Evolutionary conservation across 2,797 vertebrate genomes (phyloP), one percentile per base, ranked within the genome.

Genomic region (Clarias platycephalus): DNA sequence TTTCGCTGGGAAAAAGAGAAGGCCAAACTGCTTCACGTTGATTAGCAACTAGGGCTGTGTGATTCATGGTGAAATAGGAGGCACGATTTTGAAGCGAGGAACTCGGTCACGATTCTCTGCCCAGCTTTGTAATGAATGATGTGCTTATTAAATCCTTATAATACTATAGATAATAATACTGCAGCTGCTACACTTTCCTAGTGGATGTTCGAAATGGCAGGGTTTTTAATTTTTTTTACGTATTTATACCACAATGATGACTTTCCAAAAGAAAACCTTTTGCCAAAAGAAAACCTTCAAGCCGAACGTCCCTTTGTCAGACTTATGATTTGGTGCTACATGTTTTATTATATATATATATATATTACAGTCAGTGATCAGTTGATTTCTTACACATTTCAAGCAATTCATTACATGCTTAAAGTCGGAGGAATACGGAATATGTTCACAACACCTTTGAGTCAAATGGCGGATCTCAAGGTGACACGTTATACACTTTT

Each of bases 1-100:
- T 79, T 76, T 70, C 63, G 15, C 82, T 80, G 55, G 85, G 72
- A 75, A 78, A 81, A 55, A 24, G 18, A 72, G 15, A 44, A 70
- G 22, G 83, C 53, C 86, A 22, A 28, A 58, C 16, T 18, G 44
- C 80, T 85, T 70, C 12, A 1, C 2, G 24, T 40, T 78, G 76
- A 63, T 78, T 62, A 78, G 76, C 24, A n/a, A 63, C 76, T 40
- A 40, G 34, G 22, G 7, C 76, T 37, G 71, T 2, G 71, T 8
- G 49, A 28, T 31, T 55, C n/a, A 4, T 28, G 10, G 58, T 15
- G 44, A 13, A 66, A 79, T 5, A 10, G 58, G 77, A 80, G 26
- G 31, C 78, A 80, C 2, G 62, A 31, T 26, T 53, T 64, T 78
- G 1, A 4, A n/a, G 31, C 34, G 20, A 49, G 24, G 60, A 44